These are phyloP conservation scores for Silurus asotus DNA, from an alignment of 2,113 vertebrate genomes.

Conservation along the genomic window DNA sequence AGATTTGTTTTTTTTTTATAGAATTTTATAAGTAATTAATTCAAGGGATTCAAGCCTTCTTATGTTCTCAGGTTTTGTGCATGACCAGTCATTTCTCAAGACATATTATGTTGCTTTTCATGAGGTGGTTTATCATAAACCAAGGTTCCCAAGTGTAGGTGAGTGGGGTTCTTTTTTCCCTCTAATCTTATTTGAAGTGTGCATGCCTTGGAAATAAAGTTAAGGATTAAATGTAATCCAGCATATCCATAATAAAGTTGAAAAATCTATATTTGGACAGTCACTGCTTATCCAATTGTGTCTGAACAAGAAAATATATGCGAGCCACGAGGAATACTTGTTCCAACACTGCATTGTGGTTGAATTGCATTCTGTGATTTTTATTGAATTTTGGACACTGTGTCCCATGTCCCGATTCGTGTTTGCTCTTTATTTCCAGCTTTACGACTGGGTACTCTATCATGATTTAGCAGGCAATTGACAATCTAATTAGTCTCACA, in stretches of 20 bases:
- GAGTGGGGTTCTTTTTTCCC: neutral
- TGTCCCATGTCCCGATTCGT: conserved; percentile 12
- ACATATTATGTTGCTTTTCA: neutral
- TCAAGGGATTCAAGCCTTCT: no score
- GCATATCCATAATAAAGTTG: neutral
- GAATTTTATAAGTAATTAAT: neutral
- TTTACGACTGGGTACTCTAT: conserved; percentile 54
- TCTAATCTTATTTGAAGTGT: neutral
- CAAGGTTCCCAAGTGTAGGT: neutral
- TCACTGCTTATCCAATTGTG: neutral
- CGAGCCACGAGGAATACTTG: neutral
- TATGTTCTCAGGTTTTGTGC: neutral
- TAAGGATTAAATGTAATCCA: neutral
- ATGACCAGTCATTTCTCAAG: neutral
- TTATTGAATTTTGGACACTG: conserved; percentile 21
- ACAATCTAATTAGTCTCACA: conserved; percentile 60
- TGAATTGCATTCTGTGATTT: conserved; percentile 18
- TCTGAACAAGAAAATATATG: conserved; percentile 14
- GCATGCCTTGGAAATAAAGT: neutral
- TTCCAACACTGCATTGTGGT: neutral
- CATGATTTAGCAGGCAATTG: conserved; percentile 56
- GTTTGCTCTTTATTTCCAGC: conserved; percentile 37
- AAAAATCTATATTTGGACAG: neutral
- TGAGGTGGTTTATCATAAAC: neutral
- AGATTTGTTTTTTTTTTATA: neutral